Base-by-base conservation (phyloP, 2,797 vertebrate genomes). In the Onychomys leucogaster region DNA sequence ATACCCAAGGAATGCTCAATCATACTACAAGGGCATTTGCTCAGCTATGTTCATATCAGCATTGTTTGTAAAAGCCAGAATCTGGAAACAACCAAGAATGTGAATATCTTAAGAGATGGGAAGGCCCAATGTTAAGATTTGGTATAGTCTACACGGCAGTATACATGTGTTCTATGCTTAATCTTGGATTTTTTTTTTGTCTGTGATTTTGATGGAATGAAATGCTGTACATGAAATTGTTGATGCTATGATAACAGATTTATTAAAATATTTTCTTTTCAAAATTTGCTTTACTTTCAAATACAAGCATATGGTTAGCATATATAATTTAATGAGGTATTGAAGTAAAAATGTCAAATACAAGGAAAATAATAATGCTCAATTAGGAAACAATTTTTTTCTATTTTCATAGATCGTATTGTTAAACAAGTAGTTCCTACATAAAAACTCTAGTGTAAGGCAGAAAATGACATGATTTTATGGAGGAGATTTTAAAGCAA, bases 71-170 rank as follows among this genome's bases (percentile, higher is more conserved):
- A n/a, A n/a, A n/a, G n/a, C n/a, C n/a, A n/a, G n/a, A n/a, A n/a
- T n/a, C n/a, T n/a, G n/a, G n/a, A n/a, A n/a, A n/a, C n/a, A n/a
- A n/a, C n/a, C n/a, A 61, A 41, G 14, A 25, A 25, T 34, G 2
- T 32, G n/a, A 87, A 12, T 11, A 32, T 6, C 25, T 59, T 59
- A 37, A 41, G 16, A 19, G 4, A 27, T 0, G 11, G 5, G 5
- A 73, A 78, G 32, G 23, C 6, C 10, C 0, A 1, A 0, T 1
- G 5, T 6, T 0, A 13, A 19, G 17, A 1, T 3, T 0, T 55
- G 29, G 21, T 17, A n/a, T 11, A 23, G 25, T 55, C 6, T 0
- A 0, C 0, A 1, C 0, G 0, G 6, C 1, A 59, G 43, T 1
- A 65, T 10, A 17, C 23, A 6, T 27, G 27, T 16, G 6, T 3